Percentiles rank a stretch among this genome's conserved stretches.
Evolutionary conservation across 2,113 vertebrate species (phyloP).

Genomic region (Copsychus sechellarum): DNA sequence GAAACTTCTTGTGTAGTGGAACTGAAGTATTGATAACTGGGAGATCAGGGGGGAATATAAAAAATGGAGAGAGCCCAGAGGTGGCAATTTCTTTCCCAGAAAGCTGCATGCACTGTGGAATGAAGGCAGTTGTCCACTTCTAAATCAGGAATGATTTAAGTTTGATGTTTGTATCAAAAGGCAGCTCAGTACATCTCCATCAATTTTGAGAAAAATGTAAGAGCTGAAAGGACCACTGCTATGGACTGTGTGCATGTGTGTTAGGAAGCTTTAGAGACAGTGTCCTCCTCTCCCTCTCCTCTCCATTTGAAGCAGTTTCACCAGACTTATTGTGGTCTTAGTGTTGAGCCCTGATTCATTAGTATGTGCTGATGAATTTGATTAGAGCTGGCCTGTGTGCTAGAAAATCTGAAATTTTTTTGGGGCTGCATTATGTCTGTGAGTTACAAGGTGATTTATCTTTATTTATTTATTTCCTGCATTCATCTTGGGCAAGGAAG

Average conservation of each 20-base stretch:
- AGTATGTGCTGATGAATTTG: not conserved
- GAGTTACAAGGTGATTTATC: not conserved
- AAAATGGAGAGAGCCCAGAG: not conserved
- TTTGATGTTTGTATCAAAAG: not conserved
- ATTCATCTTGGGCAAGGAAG: not conserved
- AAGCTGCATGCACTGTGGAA: not conserved
- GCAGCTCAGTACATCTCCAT: not conserved
- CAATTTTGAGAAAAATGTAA: not conserved
- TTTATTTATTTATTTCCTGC: not conserved
- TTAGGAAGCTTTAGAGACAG: not conserved
- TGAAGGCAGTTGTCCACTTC: not conserved
- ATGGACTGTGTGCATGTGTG: fast-evolving
- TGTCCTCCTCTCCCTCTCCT: not conserved
- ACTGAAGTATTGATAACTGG: not conserved
- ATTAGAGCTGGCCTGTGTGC: not conserved
- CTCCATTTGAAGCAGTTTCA: not conserved
- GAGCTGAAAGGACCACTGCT: not conserved
- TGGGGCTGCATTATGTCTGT: not conserved
- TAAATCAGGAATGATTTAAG: not conserved
- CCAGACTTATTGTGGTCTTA: not conserved
- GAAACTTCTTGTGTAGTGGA: not conserved
- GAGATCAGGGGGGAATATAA: not conserved
- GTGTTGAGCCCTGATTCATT: not conserved
- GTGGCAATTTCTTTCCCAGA: not conserved
- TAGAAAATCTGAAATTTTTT: not conserved